phyloP scores from a whole-genome alignment of 2,888 invertebrate genomes.

The Apomyelois bistriatella region DNA sequence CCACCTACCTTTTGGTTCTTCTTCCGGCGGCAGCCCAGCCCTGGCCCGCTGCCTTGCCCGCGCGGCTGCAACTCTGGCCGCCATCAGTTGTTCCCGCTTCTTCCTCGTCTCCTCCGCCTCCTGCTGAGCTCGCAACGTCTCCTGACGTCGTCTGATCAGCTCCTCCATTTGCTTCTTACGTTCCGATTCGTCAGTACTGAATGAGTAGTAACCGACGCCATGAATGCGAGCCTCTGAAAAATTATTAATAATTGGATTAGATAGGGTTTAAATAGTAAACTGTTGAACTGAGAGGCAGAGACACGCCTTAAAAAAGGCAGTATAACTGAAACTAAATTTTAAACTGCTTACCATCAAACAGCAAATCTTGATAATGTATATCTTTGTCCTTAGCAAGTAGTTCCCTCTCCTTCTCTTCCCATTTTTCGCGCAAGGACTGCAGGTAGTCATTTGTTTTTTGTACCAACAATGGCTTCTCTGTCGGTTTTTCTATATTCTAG shows the following conservation, averaged over 20 bases:
- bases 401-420: constrained; percentile 91
- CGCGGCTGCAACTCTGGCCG: constrained; percentile 86
- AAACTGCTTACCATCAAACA: constrained; percentile 85
- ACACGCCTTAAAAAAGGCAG: too few relatives aligned
- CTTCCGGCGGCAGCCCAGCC: constrained; percentile 85
- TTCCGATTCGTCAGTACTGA: constrained; percentile 91
- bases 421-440: constrained; percentile 87
- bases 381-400: constrained; percentile 83
- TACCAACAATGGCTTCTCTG: constrained; percentile 83
- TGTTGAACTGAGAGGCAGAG: too few relatives aligned
- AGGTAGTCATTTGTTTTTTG: constrained; percentile 68
- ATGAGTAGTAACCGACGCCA: constrained; percentile 95
- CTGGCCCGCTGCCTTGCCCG: constrained; percentile 85
- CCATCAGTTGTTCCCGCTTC: constrained; percentile 83
- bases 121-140: constrained; percentile 85
- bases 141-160: constrained; percentile 84
- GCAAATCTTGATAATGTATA: constrained; percentile 95
- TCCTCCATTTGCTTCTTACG: constrained; percentile 90
- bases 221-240: constrained; percentile 91
- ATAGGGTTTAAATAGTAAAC: too few relatives aligned
- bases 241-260: neutral
- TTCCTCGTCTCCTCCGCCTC: constrained; percentile 81
- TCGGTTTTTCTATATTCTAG: constrained; percentile 31
- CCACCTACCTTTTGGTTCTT: constrained; percentile 70
- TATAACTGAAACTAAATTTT: too few relatives aligned